Evolutionary conservation across 2,888 invertebrate species (phyloP), one percentile per base, ranked within the genome.

Genomic region (Diogma glabrata): DNA sequence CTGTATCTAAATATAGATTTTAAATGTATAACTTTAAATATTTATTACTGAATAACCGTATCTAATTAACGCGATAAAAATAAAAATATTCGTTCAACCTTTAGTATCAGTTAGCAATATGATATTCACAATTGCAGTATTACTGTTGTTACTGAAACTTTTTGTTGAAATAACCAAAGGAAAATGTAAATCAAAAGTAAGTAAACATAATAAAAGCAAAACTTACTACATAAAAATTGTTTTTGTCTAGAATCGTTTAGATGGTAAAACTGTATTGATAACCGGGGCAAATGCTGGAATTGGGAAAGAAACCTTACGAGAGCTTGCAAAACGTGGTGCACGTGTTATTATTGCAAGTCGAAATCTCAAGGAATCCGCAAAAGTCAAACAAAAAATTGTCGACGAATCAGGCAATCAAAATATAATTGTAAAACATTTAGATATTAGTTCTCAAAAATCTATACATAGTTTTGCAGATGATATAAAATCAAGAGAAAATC

Each of bases 321-420:
- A 43, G 23, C 14, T 43, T 22, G 43, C 43, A 22, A 43, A 43
- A n/a, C 43, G 43, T 43, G 43, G 43, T 22, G 43, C 43, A 22
- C 43, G 43, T 23, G 23, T 43, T 14, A 43, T 43, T n/a, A 43
- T 43, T 14, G 43, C 43, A 20, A 43, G 43, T 23, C 43, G 43
- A 22, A 43, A 43, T 43, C 14, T 43, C 5, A 14, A 43, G 7
- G n/a, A 22, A 22, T 43, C 43, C 5, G n/a, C 20, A 43, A 43
- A n/a, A 8, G 43, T 43, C 1, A 20, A 23, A 20, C 12, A 43
- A 20, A 7, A 22, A 43, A 43, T 43, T 12, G n/a, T 43, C 43
- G 43, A 5, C 4, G 43, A 43, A 12, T 22, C 43, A n/a, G 5
- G 23, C 9, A 43, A 43, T 16, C 4, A 43, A n/a, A 14, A 43